Base-by-base conservation (phyloP, 2,888 invertebrate species). In the Folsomia candida region DNA sequence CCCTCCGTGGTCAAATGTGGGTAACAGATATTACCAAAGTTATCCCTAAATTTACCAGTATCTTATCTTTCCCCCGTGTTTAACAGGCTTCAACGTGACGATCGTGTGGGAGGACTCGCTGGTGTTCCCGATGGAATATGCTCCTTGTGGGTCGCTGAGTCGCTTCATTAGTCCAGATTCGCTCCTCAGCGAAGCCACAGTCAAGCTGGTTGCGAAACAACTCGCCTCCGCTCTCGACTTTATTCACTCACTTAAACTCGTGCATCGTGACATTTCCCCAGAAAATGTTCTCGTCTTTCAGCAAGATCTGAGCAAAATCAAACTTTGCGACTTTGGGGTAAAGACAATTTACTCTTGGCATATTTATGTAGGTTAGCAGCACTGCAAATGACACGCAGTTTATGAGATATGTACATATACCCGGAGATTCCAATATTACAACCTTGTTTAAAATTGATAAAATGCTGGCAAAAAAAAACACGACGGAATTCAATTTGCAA, bases 171-270 rank as follows among this genome's bases (percentile, higher is more conserved):
- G 85, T 25, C 86, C 86, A 20, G 89, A 90, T 64, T 47, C 65
- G 2, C 89, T 88, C 0, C 81, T 89, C 1, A 86, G 86, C 66
- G 87, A 93, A 83, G 86, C 91, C 54, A 92, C 93, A 81, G 90
- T 93, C 68, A 97, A 97, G 85, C 87, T 91, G 80, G 93, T 97
- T 60, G 91, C 94, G 18, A 90, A 91, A 81, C 97, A 91, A 81
- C 82, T 92, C 27, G 86, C 89, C 47, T 89, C 90, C 0, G 92
- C 92, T 0, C 82, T 92, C 67, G 90, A 91, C 64, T 92, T 91
- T 82, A 88, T 92, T 86, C 92, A 92, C 84, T 88, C 89, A 74
- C 90, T 91, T 81, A 87, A 88, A 78, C 82, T 92, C 51, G 90
- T 90, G 0, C 92, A 92, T 82, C 85, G 91, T 0, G 91, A 91